Percentiles rank a stretch among this genome's conserved stretches.
phyloP scores from a whole-genome alignment of 1,140 invertebrate genomes.

The Gerris buenoi region DNA sequence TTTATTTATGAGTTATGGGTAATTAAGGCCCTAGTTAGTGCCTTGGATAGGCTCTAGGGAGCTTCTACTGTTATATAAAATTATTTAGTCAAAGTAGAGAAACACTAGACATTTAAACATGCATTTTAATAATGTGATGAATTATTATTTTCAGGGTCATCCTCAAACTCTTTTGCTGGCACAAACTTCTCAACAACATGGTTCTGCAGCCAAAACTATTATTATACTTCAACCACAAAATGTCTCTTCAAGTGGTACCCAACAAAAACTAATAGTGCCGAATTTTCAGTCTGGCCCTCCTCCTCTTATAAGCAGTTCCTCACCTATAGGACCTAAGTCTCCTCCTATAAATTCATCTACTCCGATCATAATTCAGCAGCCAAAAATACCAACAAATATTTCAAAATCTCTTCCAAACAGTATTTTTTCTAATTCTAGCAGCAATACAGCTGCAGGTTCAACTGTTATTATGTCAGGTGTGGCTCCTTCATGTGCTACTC shows the following conservation, averaged over 20 bases:
- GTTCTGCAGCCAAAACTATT: slow-evolving; percentile 47
- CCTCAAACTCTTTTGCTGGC: slow-evolving; percentile 44
- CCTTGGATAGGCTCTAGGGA: no score
- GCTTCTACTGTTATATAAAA: no score
- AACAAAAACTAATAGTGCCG: slow-evolving; percentile 44
- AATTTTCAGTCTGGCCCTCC: slow-evolving; percentile 24
- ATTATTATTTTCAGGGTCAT: slow-evolving; percentile 40
- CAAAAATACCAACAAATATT: no score
- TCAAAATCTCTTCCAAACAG: no score
- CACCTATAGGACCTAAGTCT: no score
- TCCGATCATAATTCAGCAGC: not conserved
- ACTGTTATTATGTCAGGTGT: slow-evolving; percentile 15
- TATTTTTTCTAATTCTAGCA: slow-evolving; percentile 6
- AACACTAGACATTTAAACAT: no score
- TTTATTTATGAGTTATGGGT: no score
- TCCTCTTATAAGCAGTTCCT: no score
- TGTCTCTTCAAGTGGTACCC: slow-evolving; percentile 21
- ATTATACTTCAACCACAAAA: slow-evolving; percentile 51
- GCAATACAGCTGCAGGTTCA: slow-evolving; percentile 10
- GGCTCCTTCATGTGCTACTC: slow-evolving; percentile 23
- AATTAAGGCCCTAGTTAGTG: no score
- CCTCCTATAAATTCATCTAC: not conserved
- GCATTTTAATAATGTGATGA: no score
- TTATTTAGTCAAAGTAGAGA: no score
- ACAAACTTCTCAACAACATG: slow-evolving; percentile 43